Evolutionary conservation across 2,888 invertebrate species (phyloP).

Genomic region (Eupithecia inturbata): DNA sequence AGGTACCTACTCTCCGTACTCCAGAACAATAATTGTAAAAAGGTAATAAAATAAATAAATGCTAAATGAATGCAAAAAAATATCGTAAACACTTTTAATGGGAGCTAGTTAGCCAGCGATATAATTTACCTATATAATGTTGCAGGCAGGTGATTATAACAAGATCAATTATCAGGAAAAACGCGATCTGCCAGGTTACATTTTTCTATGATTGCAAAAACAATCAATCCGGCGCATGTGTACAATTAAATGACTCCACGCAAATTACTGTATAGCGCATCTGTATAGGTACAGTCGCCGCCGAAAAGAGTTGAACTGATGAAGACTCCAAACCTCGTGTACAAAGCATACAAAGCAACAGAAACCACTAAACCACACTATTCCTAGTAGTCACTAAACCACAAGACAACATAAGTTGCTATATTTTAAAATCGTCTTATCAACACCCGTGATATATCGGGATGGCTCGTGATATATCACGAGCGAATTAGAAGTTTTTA

Average conservation of each 20-base stretch:
- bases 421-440: not conserved
- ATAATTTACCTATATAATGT: not conserved
- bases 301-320: not conserved
- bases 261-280: not conserved
- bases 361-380: not conserved
- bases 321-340: not conserved
- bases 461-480: no score
- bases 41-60: not conserved
- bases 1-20: not conserved
- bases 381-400: no score
- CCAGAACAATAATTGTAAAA: not conserved
- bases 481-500: no score
- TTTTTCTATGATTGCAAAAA: not conserved
- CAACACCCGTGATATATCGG: no score
- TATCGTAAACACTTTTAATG: not conserved
- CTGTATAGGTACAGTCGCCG: not conserved
- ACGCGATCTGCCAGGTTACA: not conserved
- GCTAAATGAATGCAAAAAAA: not conserved
- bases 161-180: not conserved
- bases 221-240: not conserved
- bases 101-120: not conserved
- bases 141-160: not conserved
- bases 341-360: not conserved
- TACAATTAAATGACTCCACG: not conserved
- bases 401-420: not conserved